phyloP scores from a whole-genome alignment of 2,888 invertebrate species.

The Dicycla oo region DNA sequence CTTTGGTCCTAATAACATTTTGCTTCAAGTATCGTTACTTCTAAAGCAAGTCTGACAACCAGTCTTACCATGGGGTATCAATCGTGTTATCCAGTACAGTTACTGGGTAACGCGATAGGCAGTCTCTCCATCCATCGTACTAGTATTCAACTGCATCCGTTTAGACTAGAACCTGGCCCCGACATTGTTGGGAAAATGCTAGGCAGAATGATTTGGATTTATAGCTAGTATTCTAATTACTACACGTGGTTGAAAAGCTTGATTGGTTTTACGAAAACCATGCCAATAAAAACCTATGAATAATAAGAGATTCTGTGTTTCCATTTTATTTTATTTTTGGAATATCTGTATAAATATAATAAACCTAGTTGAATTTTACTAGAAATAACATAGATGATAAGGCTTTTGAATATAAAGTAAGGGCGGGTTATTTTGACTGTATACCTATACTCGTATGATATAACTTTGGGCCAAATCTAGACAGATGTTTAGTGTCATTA shows the following conservation, averaged over 20 bases:
- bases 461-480: too few species aligned
- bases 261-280: not conserved
- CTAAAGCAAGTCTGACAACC: not conserved
- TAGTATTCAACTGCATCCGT: not conserved
- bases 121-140: not conserved
- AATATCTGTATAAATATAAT: not conserved
- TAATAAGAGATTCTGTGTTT: not conserved
- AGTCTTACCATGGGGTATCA: not conserved
- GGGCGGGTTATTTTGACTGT: too few species aligned
- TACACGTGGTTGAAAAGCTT: not conserved
- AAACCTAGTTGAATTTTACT: not conserved
- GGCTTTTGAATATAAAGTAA: constrained; percentile 1
- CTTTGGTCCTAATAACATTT: not conserved
- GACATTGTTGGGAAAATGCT: too few species aligned
- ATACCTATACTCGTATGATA: too few species aligned
- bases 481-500: too few species aligned
- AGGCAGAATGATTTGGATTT: too few species aligned
- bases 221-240: too few species aligned
- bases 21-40: not conserved
- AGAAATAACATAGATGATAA: not conserved
- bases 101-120: not conserved
- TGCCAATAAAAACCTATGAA: not conserved
- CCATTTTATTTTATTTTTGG: not conserved
- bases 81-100: not conserved
- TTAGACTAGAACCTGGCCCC: not conserved